phyloP scores from a whole-genome alignment of 2,888 invertebrate species.

The Drosophila buzzatii region DNA sequence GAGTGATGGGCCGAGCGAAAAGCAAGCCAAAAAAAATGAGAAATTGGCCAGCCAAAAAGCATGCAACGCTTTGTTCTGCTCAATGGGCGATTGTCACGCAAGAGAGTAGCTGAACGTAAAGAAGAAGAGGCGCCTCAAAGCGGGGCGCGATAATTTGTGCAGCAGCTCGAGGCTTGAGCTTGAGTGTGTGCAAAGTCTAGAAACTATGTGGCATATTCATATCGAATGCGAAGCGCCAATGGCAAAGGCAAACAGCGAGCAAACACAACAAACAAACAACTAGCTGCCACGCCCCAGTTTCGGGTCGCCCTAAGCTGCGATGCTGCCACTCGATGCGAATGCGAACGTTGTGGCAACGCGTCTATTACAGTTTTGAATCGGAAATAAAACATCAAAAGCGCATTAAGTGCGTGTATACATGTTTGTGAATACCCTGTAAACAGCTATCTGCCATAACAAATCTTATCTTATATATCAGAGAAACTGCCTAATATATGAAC shows the following conservation, averaged over 20 bases:
- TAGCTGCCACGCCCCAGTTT: neutral
- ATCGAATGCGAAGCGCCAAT: conserved; percentile 25
- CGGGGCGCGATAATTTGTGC: conserved; percentile 2
- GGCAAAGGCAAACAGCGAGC: conserved; percentile 3
- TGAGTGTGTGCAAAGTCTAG: conserved; percentile 13
- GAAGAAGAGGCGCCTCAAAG: neutral
- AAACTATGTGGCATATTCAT: conserved; percentile 15
- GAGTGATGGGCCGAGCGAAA: neutral
- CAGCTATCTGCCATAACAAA: too few species aligned
- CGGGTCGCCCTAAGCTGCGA: neutral
- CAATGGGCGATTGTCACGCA: conserved; percentile 47
- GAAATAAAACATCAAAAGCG: neutral
- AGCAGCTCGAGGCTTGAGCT: neutral
- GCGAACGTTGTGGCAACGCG: conserved; percentile 31
- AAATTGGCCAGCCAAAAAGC: conserved; percentile 47
- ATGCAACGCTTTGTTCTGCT: conserved; percentile 44
- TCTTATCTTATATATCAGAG: too few species aligned
- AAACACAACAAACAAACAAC: conserved; percentile 6
- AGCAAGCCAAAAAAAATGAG: neutral
- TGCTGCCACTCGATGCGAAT: conserved; percentile 28
- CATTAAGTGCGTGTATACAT: neutral
- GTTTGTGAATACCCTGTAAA: conserved; percentile 22
- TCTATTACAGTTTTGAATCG: conserved; percentile 4
- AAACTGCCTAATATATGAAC: too few species aligned
- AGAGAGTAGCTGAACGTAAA: too few species aligned